Evolutionary conservation across 2,797 vertebrate species (phyloP), one percentile per base, ranked within the genome.

Genomic region (Eospalax fontanierii): DNA sequence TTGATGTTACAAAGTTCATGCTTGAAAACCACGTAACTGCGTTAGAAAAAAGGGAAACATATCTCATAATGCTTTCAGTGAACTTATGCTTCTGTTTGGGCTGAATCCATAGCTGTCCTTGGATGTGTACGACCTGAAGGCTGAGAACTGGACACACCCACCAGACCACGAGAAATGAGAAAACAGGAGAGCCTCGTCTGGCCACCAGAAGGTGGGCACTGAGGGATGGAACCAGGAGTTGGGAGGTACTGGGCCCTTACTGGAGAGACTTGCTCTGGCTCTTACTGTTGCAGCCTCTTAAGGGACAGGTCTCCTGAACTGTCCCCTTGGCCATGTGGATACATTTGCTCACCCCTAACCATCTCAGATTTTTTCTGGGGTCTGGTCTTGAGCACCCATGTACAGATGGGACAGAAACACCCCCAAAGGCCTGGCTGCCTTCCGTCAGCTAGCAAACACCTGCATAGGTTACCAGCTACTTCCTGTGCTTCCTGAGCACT

Each of bases 381-480:
- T 0, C n/a, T 2, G 1, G 5, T 35, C n/a, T 57, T 2, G 2
- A 73, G 30, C 0, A 1, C 21, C 35, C 6, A 6, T 0, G 18
- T 1, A 1, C 43, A 24, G 78, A 66, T 2, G 15, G 35, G 22
- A 28, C 16, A 16, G 73, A 59, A 78, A 43, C 1, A 7, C 16
- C 59, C 21, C n/a, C 2, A 24, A 63, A 78, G 30, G 28, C 35
- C 79, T 5, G 33, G 71, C 3, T 50, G 66, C 35, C 9, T 33
- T 21, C 38, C 7, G 15, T 2, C 70, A 21, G 3, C 18, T 1
- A 3, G 43, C 57, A 24, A 8, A 18, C 0, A 0, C 15, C 6
- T 0, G 1, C 38, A 11, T 63, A 4, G 0, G 1, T 12, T n/a
- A 9, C 46, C 26, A 1, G 1, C 4, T 1, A 0, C 22, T 5